Conservation (phyloP, 2,797 vertebrate genomes). For the Pagetopsis macropterus region DNA sequence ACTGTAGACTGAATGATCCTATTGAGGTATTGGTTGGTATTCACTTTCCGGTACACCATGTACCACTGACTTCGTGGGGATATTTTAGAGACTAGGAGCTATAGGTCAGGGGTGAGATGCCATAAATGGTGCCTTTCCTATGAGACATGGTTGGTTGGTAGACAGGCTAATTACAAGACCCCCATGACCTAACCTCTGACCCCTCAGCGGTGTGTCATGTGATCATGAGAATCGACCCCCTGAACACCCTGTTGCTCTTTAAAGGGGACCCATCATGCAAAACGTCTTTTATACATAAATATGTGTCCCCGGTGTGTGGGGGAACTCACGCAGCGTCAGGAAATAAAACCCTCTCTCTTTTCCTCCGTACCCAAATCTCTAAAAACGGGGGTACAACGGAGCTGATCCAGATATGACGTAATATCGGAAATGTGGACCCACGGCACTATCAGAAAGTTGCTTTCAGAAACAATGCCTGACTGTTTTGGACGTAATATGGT, state of each 20-base stretch:
- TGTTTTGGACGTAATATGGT: too few relatives aligned
- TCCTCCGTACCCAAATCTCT: too few relatives aligned
- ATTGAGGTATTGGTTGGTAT: conserved; percentile 22
- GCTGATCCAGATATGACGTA: too few relatives aligned
- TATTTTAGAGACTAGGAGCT: conserved; percentile 72
- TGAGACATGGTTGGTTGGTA: conserved; percentile 68
- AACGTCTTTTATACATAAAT: too few relatives aligned
- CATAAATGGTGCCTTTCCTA: conserved; percentile 69
- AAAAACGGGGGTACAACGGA: too few relatives aligned
- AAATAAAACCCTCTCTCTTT: too few relatives aligned
- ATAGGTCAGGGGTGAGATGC: conserved; percentile 80
- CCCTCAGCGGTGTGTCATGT: conserved; percentile 59
- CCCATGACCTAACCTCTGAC: conserved; percentile 79
- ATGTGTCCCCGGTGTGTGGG: too few relatives aligned
- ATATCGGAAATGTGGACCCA: too few relatives aligned
- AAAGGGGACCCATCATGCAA: too few relatives aligned
- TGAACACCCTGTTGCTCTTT: not conserved
- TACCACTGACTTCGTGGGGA: conserved; percentile 48
- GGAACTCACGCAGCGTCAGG: too few relatives aligned
- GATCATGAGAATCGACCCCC: conserved; percentile 39
- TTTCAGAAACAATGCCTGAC: too few relatives aligned
- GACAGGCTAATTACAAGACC: conserved; percentile 73
- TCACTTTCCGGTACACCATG: conserved; percentile 42
- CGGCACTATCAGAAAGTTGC: too few relatives aligned
- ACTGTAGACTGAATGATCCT: conserved; percentile 24